Base-by-base conservation (phyloP, 23 tunicate genomes). In the Diplosoma virens region DNA sequence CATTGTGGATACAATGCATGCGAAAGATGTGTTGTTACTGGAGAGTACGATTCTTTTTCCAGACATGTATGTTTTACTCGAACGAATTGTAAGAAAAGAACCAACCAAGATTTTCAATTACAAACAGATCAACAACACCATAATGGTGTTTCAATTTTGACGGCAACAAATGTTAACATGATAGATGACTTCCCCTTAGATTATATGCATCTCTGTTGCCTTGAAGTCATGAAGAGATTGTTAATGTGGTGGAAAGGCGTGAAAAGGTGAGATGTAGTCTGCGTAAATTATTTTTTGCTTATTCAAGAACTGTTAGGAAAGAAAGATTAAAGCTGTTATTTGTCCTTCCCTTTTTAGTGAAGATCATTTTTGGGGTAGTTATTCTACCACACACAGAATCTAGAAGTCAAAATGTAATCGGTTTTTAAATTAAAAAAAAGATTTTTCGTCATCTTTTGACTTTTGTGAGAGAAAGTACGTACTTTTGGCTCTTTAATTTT, bases 161-260 rank as follows among this genome's bases (percentile, higher is more conserved):
- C 79, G 0, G 46, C 23, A 23, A 36, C 37, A 32, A 72, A 59
- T 47, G 87, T 74, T 9, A 54, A 52, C 27, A 82, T 82, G 87
- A 67, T 82, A 0, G 33, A 54, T 22, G 37, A 47, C 18, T 82
- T 82, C 65, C 46, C 76, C 3, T 50, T 74, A 22, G 81, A 82
- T 33, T 82, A 82, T 30, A 82, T 82, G 87, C 87, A 82, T 35
- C 23, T 82, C 36, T n/a, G 54, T 1, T 82, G 87, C 35, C 67
- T 82, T 26, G 87, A 81, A 3, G 87, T 64, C 25, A 82, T 50
- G 75, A 82, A 75, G 32, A 59, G 75, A 9, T 28, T 82, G 4
- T 34, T 82, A 33, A 22, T 33, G 5, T 74, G 81, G 80, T 82
- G 87, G 87, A 75, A 75, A 48, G 81, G 81, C 3, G 87, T 82